phyloP scores from a whole-genome alignment of 2,113 vertebrate species.

The Erpornis zantholeuca region DNA sequence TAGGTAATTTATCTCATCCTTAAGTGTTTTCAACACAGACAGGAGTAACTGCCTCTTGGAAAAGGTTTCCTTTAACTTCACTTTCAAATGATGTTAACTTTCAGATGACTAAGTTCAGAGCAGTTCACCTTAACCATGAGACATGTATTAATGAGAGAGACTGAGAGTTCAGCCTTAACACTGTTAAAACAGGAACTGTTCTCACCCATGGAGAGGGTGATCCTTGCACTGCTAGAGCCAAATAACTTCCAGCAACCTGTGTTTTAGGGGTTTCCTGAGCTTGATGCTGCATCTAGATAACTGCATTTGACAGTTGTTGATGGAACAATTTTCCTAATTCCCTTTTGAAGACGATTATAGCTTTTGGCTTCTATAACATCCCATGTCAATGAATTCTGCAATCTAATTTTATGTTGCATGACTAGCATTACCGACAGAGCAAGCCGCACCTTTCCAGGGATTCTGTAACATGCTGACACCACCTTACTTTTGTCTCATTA shows the following conservation, averaged over 20 bases:
- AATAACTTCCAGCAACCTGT: background rate
- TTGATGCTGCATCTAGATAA: background rate
- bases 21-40: background rate
- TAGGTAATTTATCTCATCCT: background rate
- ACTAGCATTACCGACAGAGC: background rate
- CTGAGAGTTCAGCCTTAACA: background rate
- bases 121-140: background rate
- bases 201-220: background rate
- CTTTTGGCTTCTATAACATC: conserved; percentile 7
- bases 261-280: background rate
- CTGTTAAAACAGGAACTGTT: background rate
- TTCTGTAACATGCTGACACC: background rate
- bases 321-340: background rate
- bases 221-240: background rate
- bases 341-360: background rate
- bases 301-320: background rate
- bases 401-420: background rate
- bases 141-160: background rate
- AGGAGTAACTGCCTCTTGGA: background rate
- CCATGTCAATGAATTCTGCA: background rate
- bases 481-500: background rate
- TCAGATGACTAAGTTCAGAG: background rate
- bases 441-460: background rate
- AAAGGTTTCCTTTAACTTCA: background rate
- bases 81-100: background rate